phyloP scores from a whole-genome alignment of 2,113 vertebrate genomes.

The Apteryx mantelli region DNA sequence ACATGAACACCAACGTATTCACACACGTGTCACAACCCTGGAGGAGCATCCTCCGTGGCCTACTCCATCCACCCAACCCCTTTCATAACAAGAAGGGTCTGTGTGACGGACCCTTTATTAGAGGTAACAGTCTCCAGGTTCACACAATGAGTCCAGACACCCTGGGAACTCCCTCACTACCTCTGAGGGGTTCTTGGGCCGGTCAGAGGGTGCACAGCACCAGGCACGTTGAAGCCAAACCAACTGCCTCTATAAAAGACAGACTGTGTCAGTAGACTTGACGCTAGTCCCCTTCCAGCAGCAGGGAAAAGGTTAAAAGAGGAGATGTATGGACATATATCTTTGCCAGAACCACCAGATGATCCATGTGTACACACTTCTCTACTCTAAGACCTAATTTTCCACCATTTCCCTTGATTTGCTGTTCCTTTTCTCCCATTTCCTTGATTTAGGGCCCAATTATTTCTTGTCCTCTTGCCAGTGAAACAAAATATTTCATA shows the following conservation, averaged over 20 bases:
- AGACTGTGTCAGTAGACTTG: background rate
- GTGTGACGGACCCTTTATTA: background rate
- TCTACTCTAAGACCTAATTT: slow-evolving; percentile 82
- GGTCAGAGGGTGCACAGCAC: background rate
- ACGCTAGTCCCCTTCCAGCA: background rate
- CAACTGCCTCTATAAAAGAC: background rate
- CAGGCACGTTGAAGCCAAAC: background rate
- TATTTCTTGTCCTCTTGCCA: slow-evolving; percentile 85
- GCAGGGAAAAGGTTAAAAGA: slow-evolving; percentile 67
- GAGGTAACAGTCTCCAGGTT: background rate
- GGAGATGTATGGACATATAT: slow-evolving; percentile 66
- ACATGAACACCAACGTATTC: background rate
- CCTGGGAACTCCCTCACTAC: background rate
- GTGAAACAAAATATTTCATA: slow-evolving; percentile 84
- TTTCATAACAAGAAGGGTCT: background rate
- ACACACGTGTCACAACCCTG: background rate
- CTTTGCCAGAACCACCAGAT: slow-evolving; percentile 70
- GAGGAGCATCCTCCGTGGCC: background rate
- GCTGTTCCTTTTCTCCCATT: slow-evolving; percentile 80
- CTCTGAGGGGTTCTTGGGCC: background rate
- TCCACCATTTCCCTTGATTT: slow-evolving; percentile 82
- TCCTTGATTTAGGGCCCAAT: slow-evolving; percentile 85
- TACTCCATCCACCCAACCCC: background rate
- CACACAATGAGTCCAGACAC: background rate
- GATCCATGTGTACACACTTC: slow-evolving; percentile 79